A percentile compares a stretch with the other conserved stretches of the same genome.
phyloP scores from a whole-genome alignment of 1,140 invertebrate species.

The Zaprionus gabonicus region DNA sequence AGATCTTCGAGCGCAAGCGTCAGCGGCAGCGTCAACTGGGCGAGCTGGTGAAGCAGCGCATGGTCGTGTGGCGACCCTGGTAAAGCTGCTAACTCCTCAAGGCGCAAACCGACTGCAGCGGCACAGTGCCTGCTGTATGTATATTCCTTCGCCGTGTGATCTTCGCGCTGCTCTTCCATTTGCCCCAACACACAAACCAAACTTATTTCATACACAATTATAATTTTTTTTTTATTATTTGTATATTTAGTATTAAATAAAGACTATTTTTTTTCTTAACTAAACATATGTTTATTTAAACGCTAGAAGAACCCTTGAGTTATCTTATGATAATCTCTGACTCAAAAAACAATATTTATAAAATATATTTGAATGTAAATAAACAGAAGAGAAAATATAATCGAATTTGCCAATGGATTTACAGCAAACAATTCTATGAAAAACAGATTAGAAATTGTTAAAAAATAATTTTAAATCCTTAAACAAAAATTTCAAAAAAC shows the following conservation, averaged over 20 bases:
- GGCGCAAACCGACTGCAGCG: conserved; percentile 13
- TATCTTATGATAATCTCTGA: too few species aligned
- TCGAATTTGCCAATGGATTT: background rate
- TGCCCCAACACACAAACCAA: background rate
- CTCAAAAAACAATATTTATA: background rate
- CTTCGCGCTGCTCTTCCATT: conserved; percentile 66
- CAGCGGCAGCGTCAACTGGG: conserved; percentile 65
- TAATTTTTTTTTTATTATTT: conserved; percentile 41
- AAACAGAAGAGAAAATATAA: background rate
- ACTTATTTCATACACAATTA: background rate
- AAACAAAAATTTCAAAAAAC: too few species aligned
- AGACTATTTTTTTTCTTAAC: conserved; percentile 42
- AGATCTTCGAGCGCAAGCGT: conserved; percentile 78
- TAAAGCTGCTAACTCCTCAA: conserved; percentile 30
- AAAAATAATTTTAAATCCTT: background rate
- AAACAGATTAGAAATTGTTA: background rate
- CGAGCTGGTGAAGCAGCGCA: conserved; percentile 54
- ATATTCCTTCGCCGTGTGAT: conserved; percentile 71
- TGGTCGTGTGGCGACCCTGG: conserved; percentile 80
- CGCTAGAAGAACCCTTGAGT: too few species aligned
- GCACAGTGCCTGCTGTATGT: conserved; percentile 33
- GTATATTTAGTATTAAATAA: conserved; percentile 43
- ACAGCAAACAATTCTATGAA: background rate
- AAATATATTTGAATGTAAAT: background rate
- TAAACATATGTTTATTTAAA: background rate